Evolutionary conservation across 2,888 invertebrate genomes (phyloP).

Genomic region (Azorinus chamasolen): DNA sequence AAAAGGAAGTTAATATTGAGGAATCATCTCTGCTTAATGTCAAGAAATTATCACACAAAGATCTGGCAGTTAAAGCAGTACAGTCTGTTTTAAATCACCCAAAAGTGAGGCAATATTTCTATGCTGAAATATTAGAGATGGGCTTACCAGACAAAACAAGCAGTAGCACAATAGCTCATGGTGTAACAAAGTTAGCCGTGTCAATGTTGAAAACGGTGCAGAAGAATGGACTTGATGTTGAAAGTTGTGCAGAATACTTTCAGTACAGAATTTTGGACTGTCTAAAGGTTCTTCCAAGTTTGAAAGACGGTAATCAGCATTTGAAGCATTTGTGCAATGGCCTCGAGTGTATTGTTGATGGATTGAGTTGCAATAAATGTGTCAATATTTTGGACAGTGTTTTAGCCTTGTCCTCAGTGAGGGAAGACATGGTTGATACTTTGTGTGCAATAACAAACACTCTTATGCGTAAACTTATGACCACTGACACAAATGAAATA

Average conservation of each 20-base stretch:
- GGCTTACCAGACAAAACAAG: constrained; percentile 7
- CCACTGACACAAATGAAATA: background rate
- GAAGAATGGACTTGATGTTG: background rate
- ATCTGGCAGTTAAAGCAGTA: background rate
- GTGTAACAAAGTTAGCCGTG: too few species aligned
- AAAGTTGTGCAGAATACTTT: constrained; percentile 10
- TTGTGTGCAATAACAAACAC: constrained; percentile 6
- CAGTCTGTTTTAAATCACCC: constrained; percentile 31
- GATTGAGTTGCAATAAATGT: constrained; percentile 3
- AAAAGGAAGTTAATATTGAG: background rate
- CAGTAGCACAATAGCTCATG: too few species aligned
- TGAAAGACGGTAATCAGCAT: background rate
- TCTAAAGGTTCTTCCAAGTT: background rate
- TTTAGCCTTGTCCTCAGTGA: background rate
- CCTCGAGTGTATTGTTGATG: background rate
- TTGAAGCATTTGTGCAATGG: background rate
- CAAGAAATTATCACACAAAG: background rate
- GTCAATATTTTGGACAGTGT: constrained; percentile 4
- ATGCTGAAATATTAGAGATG: background rate
- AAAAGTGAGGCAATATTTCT: constrained; percentile 26
- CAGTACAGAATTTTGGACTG: constrained; percentile 7
- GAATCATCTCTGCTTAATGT: constrained; percentile 4
- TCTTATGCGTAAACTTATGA: constrained; percentile 10
- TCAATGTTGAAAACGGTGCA: too few species aligned
- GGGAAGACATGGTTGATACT: background rate